Percentiles rank a stretch among this genome's conserved stretches.
phyloP scores from a whole-genome alignment of 2,797 vertebrate species.

The Calcarius lapponicus region DNA sequence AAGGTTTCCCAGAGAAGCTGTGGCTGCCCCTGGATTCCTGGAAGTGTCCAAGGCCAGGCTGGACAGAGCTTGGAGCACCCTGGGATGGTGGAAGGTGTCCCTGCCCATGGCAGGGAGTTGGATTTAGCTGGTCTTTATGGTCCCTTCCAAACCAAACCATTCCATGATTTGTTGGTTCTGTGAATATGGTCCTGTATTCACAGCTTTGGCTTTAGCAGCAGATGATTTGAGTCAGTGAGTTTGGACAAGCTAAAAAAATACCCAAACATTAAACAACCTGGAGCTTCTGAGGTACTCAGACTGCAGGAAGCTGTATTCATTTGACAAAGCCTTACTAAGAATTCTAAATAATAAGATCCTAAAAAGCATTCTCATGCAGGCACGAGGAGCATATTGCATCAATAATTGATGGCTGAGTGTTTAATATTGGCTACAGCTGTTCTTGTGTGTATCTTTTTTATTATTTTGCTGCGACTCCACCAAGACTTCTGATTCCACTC shows the following conservation, averaged over 20 bases:
- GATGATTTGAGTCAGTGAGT: not conserved
- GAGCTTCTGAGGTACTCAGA: not conserved
- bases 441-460: not conserved
- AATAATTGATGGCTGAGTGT: not conserved
- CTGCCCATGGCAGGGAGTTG: not conserved
- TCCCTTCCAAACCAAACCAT: not conserved
- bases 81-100: not conserved
- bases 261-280: not conserved
- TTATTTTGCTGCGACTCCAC: not conserved
- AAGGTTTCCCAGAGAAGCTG: not conserved
- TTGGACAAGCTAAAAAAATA: not conserved
- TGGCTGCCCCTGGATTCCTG: not conserved
- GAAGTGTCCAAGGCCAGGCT: accelerated
- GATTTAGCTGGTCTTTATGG: not conserved
- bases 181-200: not conserved
- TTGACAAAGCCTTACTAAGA: not conserved
- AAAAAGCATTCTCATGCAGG: not conserved
- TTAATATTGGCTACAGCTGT: not conserved
- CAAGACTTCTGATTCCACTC: not conserved
- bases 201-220: not conserved
- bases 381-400: not conserved
- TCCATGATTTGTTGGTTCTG: not conserved
- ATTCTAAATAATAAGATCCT: not conserved
- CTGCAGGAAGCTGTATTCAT: not conserved
- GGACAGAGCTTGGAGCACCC: accelerated